Conservation (phyloP, 2,797 vertebrate genomes). For the Tokudaia tokunoshimensis region DNA sequence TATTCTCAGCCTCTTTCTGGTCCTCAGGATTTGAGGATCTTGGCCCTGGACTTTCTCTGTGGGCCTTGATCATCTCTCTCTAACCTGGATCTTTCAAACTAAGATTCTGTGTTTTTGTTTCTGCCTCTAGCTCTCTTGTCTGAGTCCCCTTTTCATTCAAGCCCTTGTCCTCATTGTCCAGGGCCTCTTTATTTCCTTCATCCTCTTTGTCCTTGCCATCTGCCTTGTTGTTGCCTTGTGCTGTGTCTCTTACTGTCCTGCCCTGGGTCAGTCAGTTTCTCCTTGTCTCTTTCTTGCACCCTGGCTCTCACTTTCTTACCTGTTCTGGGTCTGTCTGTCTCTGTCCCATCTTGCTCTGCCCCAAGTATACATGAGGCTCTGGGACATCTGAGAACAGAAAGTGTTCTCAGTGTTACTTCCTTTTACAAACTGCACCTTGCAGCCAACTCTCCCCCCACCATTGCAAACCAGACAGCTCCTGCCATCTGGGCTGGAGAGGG, state of each 20-base stretch:
- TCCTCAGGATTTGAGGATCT: conserved; percentile 5
- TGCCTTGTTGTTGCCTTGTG: not conserved
- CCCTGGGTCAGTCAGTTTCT: not conserved
- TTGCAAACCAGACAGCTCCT: not conserved
- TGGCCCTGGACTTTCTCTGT: conserved; percentile 4
- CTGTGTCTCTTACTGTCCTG: not conserved
- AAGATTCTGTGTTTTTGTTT: conserved; percentile 21
- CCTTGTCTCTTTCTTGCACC: not conserved
- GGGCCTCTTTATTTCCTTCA: not conserved
- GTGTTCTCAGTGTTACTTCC: not conserved
- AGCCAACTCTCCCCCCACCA: not conserved
- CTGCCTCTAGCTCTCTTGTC: not conserved
- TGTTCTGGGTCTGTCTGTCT: conserved; percentile 15
- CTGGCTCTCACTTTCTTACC: not conserved
- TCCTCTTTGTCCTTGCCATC: not conserved
- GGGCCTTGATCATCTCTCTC: conserved; percentile 24
- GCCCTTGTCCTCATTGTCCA: not conserved
- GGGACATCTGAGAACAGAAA: conserved; percentile 12
- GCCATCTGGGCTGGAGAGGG: not conserved
- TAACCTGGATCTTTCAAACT: not conserved
- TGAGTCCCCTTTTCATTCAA: not conserved
- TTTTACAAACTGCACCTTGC: not conserved
- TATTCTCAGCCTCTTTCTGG: not conserved
- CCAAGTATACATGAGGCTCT: not conserved
- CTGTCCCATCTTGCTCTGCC: conserved; percentile 15